Evolutionary conservation across 2,113 vertebrate genomes (phyloP).

Genomic region (Athene cunicularia): DNA sequence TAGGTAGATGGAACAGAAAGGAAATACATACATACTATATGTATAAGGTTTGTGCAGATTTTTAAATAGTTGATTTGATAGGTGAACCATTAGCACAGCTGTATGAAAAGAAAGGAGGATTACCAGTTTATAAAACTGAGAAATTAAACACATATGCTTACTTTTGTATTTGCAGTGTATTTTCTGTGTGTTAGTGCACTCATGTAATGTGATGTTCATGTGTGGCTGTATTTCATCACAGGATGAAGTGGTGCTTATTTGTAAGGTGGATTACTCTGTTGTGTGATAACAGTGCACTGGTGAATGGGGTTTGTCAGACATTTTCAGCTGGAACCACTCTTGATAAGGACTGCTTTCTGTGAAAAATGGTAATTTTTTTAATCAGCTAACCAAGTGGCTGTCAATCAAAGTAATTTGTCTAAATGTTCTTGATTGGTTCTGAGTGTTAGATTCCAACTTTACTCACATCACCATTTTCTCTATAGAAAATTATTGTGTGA

Average conservation of each 20-base stretch:
- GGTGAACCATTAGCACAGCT: background rate
- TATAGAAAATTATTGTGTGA: background rate
- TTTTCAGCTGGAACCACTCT: background rate
- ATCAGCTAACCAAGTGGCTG: background rate
- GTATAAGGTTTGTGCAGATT: background rate
- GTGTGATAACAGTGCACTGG: background rate
- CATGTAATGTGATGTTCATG: background rate
- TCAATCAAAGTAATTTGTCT: background rate
- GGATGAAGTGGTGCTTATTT: background rate
- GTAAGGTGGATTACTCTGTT: background rate
- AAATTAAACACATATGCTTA: rapidly evolving
- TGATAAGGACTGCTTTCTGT: background rate
- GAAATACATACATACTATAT: rapidly evolving
- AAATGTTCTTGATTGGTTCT: background rate
- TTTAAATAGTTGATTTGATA: background rate
- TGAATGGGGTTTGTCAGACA: background rate
- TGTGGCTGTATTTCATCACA: background rate
- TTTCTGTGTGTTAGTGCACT: background rate
- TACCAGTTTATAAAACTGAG: background rate
- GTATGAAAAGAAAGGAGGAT: background rate
- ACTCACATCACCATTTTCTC: background rate
- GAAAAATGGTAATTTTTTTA: background rate
- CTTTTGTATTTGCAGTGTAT: background rate
- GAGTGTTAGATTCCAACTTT: background rate
- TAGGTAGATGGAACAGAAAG: background rate